Base-by-base conservation (phyloP, 2,888 invertebrate species). In the Cryptosula pallasiana region DNA sequence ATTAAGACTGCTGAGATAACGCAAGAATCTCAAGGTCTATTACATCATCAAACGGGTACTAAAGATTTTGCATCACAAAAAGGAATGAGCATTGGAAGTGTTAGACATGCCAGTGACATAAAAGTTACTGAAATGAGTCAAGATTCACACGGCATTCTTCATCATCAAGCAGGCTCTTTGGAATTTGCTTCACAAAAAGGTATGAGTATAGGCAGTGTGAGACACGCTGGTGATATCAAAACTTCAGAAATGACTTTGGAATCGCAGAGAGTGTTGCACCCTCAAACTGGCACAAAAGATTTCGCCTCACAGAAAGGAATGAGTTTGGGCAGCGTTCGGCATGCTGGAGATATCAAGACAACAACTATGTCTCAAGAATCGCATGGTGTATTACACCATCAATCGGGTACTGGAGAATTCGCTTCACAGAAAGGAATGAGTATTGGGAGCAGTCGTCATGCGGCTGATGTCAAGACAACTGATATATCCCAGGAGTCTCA, bases 391-490 rank as follows among this genome's bases (percentile, higher is more conserved):
- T 35, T 71, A 20, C 55, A 70, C n/a, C 32, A 71, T 27, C 54
- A 54, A 25, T 54, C 32, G 9, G 55, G 45, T n/a, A 20, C 45
- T 20, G 54, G 16, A 13, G 70, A 70, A 13, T 36, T 36, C 35
- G 54, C 70, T 5, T 70, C 70, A 13, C 63, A 63, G n/a, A 63
- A 63, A 34, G 63, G 63, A 63, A 63, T 63, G 63, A 63, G 63
- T 63, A 63, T 63, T 3, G 63, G 63, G 2, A 63, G 63, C 32
- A 32, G 25, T 27, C 2, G 63, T 29, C 63, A 63, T 63, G 63
- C 63, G 2, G 63, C 29, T 32, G 63, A 63, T 32, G 13, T 63
- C 13, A 63, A 63, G n/a, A 63, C 63, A 5, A n/a, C 9, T 32
- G 63, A 63, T 29, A 63, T 63, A 32, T 9, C 63, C 5, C 63